A percentile compares a stretch with the other conserved stretches of the same genome.
Evolutionary conservation across 2,888 invertebrate genomes (phyloP).

Genomic region (Liopterus haemorrhoidalis): DNA sequence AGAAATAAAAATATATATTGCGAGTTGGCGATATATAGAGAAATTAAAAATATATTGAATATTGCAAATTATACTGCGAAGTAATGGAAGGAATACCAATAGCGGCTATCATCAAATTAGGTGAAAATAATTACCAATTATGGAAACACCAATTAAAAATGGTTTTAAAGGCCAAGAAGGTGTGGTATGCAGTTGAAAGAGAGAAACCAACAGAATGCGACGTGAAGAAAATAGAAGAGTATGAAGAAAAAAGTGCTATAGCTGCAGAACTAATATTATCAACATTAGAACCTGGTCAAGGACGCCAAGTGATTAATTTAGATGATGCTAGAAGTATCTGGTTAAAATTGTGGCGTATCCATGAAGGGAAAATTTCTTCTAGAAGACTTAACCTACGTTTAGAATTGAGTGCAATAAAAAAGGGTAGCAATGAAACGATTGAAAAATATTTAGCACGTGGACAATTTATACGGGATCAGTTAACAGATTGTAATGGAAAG

Average conservation of each 20-base stretch:
- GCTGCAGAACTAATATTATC: slow-evolving; percentile 4
- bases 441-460: slow-evolving; percentile 6
- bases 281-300: slow-evolving; percentile 11
- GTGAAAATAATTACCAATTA: too few species aligned
- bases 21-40: too few species aligned
- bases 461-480: slow-evolving; percentile 11
- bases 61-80: too few species aligned
- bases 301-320: slow-evolving; percentile 10
- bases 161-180: too few species aligned
- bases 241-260: slow-evolving; percentile 11
- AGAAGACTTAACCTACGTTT: slow-evolving; percentile 9
- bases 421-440: background rate
- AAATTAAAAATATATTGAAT: too few species aligned
- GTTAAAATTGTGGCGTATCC: slow-evolving; percentile 9
- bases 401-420: slow-evolving; percentile 9
- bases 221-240: slow-evolving; percentile 2
- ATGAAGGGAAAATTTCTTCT: slow-evolving; percentile 7
- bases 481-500: slow-evolving; percentile 4
- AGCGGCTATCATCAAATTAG: too few species aligned
- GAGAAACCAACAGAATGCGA: background rate
- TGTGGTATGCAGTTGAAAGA: too few species aligned
- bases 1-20: too few species aligned
- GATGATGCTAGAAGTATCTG: slow-evolving; percentile 11
- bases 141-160: too few species aligned
- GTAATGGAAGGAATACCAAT: too few species aligned